Conservation (phyloP, 2,797 vertebrate species). For the Chrosomus eos region DNA sequence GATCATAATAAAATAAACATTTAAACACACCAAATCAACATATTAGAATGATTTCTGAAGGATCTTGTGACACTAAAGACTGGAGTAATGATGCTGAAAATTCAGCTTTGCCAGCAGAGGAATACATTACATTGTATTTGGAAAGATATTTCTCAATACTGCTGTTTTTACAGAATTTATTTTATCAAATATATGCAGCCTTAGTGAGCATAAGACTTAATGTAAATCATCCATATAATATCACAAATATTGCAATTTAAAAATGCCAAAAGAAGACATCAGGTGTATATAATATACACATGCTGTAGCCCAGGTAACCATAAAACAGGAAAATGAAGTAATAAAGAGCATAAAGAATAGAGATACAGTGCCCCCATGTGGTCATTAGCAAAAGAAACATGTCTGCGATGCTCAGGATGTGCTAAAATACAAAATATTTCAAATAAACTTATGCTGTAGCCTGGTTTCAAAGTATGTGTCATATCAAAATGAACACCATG, state of each 20-base stretch:
- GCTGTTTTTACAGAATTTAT: background rate
- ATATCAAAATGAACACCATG: background rate
- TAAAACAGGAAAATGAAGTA: background rate
- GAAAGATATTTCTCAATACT: background rate
- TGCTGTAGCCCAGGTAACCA: background rate
- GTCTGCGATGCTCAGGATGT: background rate
- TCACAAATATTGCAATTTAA: too few relatives aligned
- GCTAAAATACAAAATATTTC: too few relatives aligned
- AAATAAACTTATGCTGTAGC: background rate
- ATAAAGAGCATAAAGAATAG: background rate
- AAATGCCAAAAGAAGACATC: background rate
- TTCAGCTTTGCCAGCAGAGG: background rate
- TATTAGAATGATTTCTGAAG: background rate
- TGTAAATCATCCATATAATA: too few relatives aligned
- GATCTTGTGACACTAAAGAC: background rate
- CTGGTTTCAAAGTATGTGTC: background rate
- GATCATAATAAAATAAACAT: background rate
- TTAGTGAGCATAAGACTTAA: too few relatives aligned
- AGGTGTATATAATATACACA: too few relatives aligned
- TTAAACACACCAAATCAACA: background rate
- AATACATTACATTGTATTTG: background rate
- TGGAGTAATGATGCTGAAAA: background rate
- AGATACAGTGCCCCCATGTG: conserved; percentile 25
- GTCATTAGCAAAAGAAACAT: background rate
- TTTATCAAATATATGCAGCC: background rate